These are phyloP conservation scores for Tetragnatha versicolor DNA, from an alignment of 1,140 invertebrate genomes.

Conservation along the genomic window DNA sequence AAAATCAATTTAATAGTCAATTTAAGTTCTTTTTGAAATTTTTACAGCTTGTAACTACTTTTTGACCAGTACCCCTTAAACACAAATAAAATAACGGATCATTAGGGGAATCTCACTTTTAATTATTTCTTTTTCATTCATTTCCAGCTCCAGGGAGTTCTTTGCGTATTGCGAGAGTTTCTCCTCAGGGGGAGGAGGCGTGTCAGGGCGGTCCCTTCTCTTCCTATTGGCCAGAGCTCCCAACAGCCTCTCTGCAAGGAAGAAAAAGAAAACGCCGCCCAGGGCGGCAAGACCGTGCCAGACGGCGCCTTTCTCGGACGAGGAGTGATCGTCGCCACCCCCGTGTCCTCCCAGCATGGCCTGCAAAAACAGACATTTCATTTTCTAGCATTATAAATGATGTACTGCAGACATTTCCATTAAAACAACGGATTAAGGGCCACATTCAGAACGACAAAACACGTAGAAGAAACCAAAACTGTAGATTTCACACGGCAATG, in stretches of 20 bases:
- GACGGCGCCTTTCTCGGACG: slow-evolving; percentile 51
- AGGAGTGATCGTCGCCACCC: slow-evolving; percentile 2
- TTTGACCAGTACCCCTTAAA: neutral
- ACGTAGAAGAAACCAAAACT: no score
- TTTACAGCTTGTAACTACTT: no score
- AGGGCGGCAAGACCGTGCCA: slow-evolving; percentile 64
- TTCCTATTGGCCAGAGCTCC: slow-evolving; percentile 59
- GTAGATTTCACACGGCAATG: no score
- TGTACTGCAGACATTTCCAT: no score
- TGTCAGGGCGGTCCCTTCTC: slow-evolving; percentile 45
- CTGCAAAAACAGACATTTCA: slow-evolving; percentile 21
- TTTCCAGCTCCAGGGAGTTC: slow-evolving; percentile 7
- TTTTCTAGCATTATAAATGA: no score
- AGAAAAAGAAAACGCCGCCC: slow-evolving; percentile 64
- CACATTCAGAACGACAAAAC: no score
- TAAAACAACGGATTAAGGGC: no score
- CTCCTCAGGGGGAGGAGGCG: slow-evolving; percentile 23
- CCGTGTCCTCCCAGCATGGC: slow-evolving; percentile 42
- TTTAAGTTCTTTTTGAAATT: no score
- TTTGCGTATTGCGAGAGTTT: slow-evolving; percentile 46
- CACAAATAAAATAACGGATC: neutral
- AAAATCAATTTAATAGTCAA: no score
- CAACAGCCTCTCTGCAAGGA: slow-evolving; percentile 63
- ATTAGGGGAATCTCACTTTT: slow-evolving; percentile 23
- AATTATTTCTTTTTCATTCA: slow-evolving; percentile 28